Evolutionary conservation across 2,113 vertebrate species (phyloP).

Genomic region (Gymnogyps californianus): DNA sequence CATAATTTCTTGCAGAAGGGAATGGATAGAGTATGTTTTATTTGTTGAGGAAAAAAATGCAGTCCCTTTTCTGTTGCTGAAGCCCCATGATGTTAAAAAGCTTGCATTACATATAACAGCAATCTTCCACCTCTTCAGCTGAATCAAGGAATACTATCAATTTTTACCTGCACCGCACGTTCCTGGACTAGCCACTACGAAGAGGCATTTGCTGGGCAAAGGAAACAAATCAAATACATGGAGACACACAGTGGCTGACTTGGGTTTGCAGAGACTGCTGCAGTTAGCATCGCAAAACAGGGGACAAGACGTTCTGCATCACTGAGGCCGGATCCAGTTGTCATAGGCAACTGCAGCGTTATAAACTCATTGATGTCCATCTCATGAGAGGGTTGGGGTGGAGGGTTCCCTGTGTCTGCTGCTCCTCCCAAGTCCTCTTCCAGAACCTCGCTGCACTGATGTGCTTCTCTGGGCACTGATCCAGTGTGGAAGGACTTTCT

Average conservation of each 20-base stretch:
- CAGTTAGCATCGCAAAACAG: background rate
- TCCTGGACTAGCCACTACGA: background rate
- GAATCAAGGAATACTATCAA: background rate
- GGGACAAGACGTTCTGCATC: background rate
- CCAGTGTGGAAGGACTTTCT: background rate
- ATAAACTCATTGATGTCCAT: background rate
- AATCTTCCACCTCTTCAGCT: constrained; percentile 14
- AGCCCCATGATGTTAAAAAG: background rate
- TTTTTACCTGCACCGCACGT: background rate
- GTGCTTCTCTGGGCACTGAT: background rate
- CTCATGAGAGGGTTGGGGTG: background rate
- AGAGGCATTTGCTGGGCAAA: background rate
- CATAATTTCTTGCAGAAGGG: background rate
- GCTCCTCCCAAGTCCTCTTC: background rate
- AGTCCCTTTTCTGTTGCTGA: background rate
- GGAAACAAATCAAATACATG: background rate
- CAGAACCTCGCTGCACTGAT: background rate
- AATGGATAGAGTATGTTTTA: background rate
- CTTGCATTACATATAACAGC: background rate
- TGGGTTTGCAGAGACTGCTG: background rate
- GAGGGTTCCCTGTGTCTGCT: background rate
- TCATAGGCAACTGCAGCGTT: background rate
- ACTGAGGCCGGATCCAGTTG: background rate
- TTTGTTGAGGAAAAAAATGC: background rate
- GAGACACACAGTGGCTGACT: background rate